Percentiles rank a stretch among this genome's conserved stretches.
Evolutionary conservation across 2,888 invertebrate genomes (phyloP).

Genomic region (Schizaphis graminum): DNA sequence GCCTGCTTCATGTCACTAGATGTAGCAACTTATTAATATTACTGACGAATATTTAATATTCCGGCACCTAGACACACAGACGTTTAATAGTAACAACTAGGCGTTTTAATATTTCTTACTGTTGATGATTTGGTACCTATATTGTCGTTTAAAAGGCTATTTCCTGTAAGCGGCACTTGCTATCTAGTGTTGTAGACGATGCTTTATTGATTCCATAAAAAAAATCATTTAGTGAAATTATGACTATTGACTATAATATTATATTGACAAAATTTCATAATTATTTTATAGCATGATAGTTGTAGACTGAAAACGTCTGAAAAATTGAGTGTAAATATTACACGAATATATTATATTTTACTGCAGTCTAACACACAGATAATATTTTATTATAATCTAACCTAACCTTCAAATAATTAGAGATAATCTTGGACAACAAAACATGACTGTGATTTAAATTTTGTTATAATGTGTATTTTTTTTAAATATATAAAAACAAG

Average conservation of each 20-base stretch:
- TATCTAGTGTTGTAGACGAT: no score
- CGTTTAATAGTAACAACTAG: background rate
- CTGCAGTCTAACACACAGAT: background rate
- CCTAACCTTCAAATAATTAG: background rate
- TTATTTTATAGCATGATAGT: background rate
- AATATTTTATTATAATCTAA: background rate
- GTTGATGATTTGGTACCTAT: background rate
- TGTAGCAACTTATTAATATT: slow-evolving; percentile 1
- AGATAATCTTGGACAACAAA: background rate
- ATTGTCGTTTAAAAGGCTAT: no score
- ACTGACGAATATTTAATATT: background rate
- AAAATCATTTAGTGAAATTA: no score
- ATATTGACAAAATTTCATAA: background rate
- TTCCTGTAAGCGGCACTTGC: no score
- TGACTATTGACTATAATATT: background rate
- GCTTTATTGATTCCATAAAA: no score
- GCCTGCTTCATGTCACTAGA: no score
- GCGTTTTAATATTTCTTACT: background rate
- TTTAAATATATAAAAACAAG: background rate
- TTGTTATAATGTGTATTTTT: background rate
- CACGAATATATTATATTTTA: background rate
- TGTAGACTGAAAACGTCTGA: fast-evolving
- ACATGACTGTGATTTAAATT: background rate
- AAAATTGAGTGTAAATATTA: background rate
- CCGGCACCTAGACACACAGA: no score